Evolutionary conservation across 2,113 vertebrate genomes (phyloP), one percentile per base, ranked within the genome.

Genomic region (Tricholaema leucomelas): DNA sequence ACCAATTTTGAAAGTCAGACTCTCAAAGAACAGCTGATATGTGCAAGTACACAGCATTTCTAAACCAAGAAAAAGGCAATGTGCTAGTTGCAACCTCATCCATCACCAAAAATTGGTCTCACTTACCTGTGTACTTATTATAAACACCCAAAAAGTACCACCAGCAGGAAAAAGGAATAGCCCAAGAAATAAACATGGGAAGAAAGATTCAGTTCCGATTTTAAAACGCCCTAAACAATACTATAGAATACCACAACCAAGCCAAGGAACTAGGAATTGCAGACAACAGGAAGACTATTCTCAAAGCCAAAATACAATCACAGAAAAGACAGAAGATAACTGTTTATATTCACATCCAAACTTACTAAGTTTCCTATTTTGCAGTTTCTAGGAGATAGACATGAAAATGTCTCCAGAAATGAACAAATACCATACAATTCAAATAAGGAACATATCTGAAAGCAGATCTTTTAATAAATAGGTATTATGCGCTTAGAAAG

Each of bases 401-500:
- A 21, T 0, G 1, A 81, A 94, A 71, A 30, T 11, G 5, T 70
- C 83, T 50, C 50, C 52, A 88, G 42, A 94, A 87, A 21, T 28
- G 54, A 91, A 64, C 38, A 72, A 88, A 96, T 66, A 84, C 31
- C 35, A 36, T 73, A 61, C 52, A 75, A 93, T 92, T 93, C 94
- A 95, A 94, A 94, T 80, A 93, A 88, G 21, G 61, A 81, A 9
- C 15, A 19, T 91, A 91, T 88, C 78, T 94, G 42, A 67, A 91
- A 94, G 31, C 5, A 1, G 81, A 78, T 83, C 46, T 83, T 89
- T 89, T 79, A 87, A 85, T 79, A 95, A 90, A 40, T 46, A 77
- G 50, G 81, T 86, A 85, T 92, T 94, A 92, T 72, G 79, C 89
- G 50, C 55, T 79, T 94, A 88, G 67, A 91, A 95, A 58, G 4